A percentile compares a stretch with the other conserved stretches of the same genome.
Conservation (phyloP, 2,888 invertebrate species). For the Tethea ocularis region DNA sequence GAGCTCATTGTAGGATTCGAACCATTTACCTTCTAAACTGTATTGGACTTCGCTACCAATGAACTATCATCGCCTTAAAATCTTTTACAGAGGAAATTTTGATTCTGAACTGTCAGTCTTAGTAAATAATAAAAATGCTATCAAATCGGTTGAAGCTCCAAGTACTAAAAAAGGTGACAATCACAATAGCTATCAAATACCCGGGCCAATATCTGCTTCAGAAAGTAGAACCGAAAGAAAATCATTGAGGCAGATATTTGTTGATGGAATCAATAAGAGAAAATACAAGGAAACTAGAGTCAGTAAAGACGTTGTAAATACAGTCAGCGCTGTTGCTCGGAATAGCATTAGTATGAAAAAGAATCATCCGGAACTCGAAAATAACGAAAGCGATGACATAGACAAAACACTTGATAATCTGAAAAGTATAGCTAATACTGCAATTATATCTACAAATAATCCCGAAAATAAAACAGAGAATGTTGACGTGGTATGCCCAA, state of each 20-base stretch:
- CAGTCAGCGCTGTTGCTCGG: neutral
- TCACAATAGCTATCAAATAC: slow-evolving; percentile 35
- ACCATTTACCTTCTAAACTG: too few species aligned
- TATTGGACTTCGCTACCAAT: too few species aligned
- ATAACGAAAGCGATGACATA: too few species aligned
- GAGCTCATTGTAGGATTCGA: too few species aligned
- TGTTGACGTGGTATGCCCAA: neutral
- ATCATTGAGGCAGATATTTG: neutral
- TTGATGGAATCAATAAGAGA: neutral
- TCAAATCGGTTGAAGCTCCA: neutral
- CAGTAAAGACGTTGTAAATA: neutral
- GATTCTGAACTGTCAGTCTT: neutral
- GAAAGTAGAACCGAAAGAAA: neutral
- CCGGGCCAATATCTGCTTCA: slow-evolving; percentile 30
- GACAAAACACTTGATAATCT: neutral
- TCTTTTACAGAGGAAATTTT: neutral
- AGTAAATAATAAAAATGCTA: neutral
- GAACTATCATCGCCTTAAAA: too few species aligned
- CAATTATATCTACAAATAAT: neutral
- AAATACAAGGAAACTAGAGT: neutral
- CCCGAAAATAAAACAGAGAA: neutral
- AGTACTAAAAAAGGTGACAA: slow-evolving; percentile 15
- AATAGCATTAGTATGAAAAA: neutral
- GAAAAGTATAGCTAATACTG: neutral
- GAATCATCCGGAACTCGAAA: neutral